Evolutionary conservation across 2,888 invertebrate species (phyloP), one percentile per base, ranked within the genome.

Genomic region (Heteromurus nitidus): DNA sequence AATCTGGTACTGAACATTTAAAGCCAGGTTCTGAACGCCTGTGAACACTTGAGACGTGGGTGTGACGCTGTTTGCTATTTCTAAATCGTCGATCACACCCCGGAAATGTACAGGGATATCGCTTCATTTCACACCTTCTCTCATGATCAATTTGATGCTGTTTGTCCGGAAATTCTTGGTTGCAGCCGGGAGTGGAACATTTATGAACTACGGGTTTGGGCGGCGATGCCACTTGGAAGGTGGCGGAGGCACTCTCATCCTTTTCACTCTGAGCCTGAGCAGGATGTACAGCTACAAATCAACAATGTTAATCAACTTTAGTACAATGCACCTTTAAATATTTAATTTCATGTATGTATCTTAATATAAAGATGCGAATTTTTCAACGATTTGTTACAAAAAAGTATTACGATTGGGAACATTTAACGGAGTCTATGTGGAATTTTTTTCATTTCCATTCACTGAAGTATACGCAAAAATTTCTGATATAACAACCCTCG

Each of bases 1-100:
- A 83, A n/a, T 80, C 80, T n/a, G 83, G 83, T 67, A 83, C 83
- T 42, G 83, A 75, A 65, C 83, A 83, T 50, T 75, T 80, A 72
- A 80, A 83, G 42, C 80, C 76, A 53, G 80, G 80, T 55, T 82
- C 82, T 44, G 80, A 74, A 18, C 83, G 64, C 55, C 80, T 69
- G 30, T 83, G 83, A 70, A 80, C 75, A 80, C 75, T 80, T 22
- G 83, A 80, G 30, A 83, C 75, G 60, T 83, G 83, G 67, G 80
- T 80, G 67, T 83, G 83, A 24, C 83, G 70, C 65, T 83, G 83
- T 50, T 83, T 83, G 62, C 83, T 83, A 68, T 83, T 83, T 30
- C 80, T 80, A 76, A 83, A 83, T 60, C 83, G 69, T 50, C 83
- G 65, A 64, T 83, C 83, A 65, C 83, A 83, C 65, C 80, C 83